A percentile compares a stretch with the other conserved stretches of the same genome.
Conservation (phyloP, 1,140 invertebrate species). For the Achroia grisella region DNA sequence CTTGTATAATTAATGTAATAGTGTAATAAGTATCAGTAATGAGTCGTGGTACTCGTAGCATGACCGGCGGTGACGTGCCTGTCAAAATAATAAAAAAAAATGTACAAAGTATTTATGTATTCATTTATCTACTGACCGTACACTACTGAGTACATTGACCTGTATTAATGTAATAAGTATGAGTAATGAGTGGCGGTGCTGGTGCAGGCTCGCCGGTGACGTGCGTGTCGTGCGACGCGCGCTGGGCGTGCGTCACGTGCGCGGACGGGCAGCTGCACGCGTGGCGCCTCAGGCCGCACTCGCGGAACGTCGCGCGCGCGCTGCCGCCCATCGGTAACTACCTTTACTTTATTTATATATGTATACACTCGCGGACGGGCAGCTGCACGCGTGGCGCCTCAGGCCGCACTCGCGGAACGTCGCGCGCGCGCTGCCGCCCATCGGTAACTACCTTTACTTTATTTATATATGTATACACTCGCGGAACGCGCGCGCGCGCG, state of each 20-base stretch:
- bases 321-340: constrained; percentile 72
- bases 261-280: constrained; percentile 80
- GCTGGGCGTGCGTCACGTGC: constrained; percentile 77
- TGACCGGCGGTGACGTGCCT: constrained; percentile 73
- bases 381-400: constrained; percentile 76
- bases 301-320: constrained; percentile 71
- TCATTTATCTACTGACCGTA: no score
- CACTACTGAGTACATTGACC: no score
- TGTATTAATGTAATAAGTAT: no score
- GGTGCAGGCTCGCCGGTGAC: constrained; percentile 72
- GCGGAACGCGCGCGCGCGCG: constrained; percentile 71
- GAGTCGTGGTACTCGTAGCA: constrained; percentile 26
- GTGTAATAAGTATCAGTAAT: background rate
- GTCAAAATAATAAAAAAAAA: no score
- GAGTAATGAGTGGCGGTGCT: background rate
- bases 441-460: constrained; percentile 28
- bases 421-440: constrained; percentile 75
- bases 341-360: no score
- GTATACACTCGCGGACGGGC: constrained; percentile 79
- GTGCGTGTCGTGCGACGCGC: constrained; percentile 68
- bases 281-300: constrained; percentile 52
- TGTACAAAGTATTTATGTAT: no score
- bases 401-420: constrained; percentile 55
- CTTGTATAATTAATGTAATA: no score
- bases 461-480: no score